phyloP scores from a whole-genome alignment of 2,113 vertebrate species.

The Rana temporaria region DNA sequence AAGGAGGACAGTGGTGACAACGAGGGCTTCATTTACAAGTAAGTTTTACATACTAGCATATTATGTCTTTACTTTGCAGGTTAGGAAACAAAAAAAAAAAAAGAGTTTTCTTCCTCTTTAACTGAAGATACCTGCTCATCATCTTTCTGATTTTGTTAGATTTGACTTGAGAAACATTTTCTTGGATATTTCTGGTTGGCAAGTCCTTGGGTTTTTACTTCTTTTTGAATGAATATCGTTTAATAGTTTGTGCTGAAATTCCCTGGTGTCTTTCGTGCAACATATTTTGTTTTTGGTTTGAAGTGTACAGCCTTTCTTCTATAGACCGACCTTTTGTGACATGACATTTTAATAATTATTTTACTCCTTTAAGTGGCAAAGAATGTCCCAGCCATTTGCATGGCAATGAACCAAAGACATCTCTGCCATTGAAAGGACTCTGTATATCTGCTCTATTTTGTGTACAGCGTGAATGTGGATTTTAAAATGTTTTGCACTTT shows the following conservation, averaged over 20 bases:
- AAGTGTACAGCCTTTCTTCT: constrained; percentile 69
- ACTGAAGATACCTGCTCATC: too few relatives aligned
- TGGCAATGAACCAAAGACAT: neutral
- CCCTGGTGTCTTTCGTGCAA: constrained; percentile 74
- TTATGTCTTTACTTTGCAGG: too few relatives aligned
- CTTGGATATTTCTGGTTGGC: neutral
- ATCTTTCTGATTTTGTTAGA: too few relatives aligned
- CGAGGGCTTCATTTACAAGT: too few relatives aligned
- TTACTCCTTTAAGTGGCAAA: constrained; percentile 44
- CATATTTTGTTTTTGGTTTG: constrained; percentile 68
- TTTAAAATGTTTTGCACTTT: constrained; percentile 90
- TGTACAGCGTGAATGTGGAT: constrained; percentile 90
- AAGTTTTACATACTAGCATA: too few relatives aligned
- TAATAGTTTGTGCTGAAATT: constrained; percentile 67
- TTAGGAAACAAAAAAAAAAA: too few relatives aligned
- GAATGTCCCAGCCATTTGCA: neutral
- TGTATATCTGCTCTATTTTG: constrained; percentile 89
- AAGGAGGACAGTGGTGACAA: too few relatives aligned
- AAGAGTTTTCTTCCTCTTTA: too few relatives aligned
- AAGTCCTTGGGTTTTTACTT: constrained; percentile 9
- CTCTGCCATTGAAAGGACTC: constrained; percentile 55
- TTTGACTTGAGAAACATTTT: too few relatives aligned
- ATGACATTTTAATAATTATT: constrained; percentile 62
- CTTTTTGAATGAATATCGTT: constrained; percentile 62
- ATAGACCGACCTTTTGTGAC: constrained; percentile 47